A percentile compares a stretch with the other conserved stretches of the same genome.
These are phyloP conservation scores for Cladopsammia gracilis DNA, from an alignment of 64 coral and sea anemone species.

Conservation along the genomic window DNA sequence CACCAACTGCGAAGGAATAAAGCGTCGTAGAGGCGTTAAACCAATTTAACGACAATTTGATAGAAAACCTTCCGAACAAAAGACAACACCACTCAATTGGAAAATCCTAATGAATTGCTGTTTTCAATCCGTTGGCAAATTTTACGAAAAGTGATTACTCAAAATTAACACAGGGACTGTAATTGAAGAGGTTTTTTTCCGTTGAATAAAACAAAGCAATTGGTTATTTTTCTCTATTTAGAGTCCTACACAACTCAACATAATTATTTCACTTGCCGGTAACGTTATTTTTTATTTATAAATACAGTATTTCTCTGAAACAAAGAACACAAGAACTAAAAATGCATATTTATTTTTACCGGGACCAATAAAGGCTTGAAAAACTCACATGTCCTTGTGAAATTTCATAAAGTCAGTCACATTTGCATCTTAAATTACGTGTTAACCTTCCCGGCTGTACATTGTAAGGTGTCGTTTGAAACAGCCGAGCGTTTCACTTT, in stretches of 20 bases:
- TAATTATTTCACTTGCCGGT: too few relatives aligned
- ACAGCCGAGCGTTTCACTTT: too few relatives aligned
- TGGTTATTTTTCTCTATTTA: background rate
- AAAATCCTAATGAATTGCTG: background rate
- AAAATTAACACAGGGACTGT: background rate
- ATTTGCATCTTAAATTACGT: conserved; percentile 5
- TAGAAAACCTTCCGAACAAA: too few relatives aligned
- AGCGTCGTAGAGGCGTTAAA: too few relatives aligned
- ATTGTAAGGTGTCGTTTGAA: too few relatives aligned
- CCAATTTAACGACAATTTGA: too few relatives aligned
- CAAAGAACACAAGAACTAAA: background rate
- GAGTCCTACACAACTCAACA: too few relatives aligned
- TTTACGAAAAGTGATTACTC: background rate
- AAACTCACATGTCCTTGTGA: background rate
- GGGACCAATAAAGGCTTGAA: background rate
- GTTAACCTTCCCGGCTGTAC: too few relatives aligned
- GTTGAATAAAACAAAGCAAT: background rate
- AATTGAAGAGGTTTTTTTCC: background rate
- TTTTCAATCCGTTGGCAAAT: background rate
- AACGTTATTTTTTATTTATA: background rate
- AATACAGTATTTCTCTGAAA: background rate
- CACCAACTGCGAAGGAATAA: too few relatives aligned
- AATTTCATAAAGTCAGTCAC: background rate
- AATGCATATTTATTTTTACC: background rate
- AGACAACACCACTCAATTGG: background rate